Evolutionary conservation across 1,140 invertebrate genomes (phyloP), one percentile per base, ranked within the genome.

Genomic region (Halictus rubicundus): DNA sequence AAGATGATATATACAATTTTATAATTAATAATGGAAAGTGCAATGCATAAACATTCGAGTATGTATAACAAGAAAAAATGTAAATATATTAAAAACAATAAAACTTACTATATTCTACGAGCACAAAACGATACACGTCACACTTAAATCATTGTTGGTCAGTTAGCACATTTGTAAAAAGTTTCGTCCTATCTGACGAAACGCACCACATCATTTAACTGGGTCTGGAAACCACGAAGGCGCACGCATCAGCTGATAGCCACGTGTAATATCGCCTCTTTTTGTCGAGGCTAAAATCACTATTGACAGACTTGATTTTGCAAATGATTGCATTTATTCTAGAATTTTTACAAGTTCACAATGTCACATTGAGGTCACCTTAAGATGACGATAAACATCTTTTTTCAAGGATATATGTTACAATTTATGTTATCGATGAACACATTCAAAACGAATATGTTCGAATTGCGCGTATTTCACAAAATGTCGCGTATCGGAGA

Each of bases 221-320:
- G 57, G 46, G 12, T 60, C 59, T 39, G 61, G 68, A 78, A 63
- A 75, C 69, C 65, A 73, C 16, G 46, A 63, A 77, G 72, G 81
- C 82, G 83, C 81, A 79, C 82, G 68, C 81, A 88, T 89, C 88
- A 87, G 85, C 85, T 89, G 85, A 89, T 70, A 39, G 63, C 83
- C 87, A 89, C 88, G 86, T 89, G 88, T 78, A 80, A 72, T 61
- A 46, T 60, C 68, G 63, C 57, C 42, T 60, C 60, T 23, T 73
- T n/a, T 54, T 10, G n/a, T 25, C 60, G 8, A 73, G 23, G 54
- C 37, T 79, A 61, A 39, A 78, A n/a, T 52, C 19, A 52, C 19
- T 49, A 49, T 52, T 52, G 49, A 52, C 49, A 52, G 5, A 19
- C 0, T 42, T 49, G 10, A 1, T 42, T 39, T 52, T n/a, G 25